Conservation (phyloP, 2,888 invertebrate genomes). For the Gari tellinella region DNA sequence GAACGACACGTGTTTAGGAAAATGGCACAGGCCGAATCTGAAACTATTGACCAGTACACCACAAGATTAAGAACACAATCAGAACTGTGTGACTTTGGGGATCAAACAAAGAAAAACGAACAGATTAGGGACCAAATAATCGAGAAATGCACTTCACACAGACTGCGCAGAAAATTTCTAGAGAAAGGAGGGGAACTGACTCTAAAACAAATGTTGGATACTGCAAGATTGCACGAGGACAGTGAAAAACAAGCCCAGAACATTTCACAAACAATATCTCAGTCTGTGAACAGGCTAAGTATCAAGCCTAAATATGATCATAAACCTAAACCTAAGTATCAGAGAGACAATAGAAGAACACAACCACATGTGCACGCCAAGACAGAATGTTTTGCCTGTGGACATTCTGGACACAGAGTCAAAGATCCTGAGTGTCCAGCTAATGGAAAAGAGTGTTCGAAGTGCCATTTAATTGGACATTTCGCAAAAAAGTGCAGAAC, state of each 20-base stretch:
- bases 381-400: slow-evolving; percentile 22
- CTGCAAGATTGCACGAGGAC: slow-evolving; percentile 1
- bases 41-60: no score
- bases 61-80: no score
- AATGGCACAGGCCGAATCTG: no score
- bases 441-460: slow-evolving; percentile 12
- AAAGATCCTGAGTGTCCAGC: slow-evolving; percentile 27
- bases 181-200: slow-evolving; percentile 8
- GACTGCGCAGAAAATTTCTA: slow-evolving; percentile 18
- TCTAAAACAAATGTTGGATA: slow-evolving; percentile 9
- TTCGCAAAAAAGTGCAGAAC: slow-evolving; percentile 14
- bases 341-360: no score
- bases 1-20: slow-evolving; percentile 37
- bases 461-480: slow-evolving; percentile 32
- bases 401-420: slow-evolving; percentile 7
- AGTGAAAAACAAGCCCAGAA: neutral
- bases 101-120: neutral
- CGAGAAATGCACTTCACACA: slow-evolving; percentile 1
- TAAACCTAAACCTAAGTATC: no score
- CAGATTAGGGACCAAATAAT: slow-evolving; percentile 12
- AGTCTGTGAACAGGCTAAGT: neutral
- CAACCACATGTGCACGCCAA: no score
- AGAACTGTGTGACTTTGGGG: no score
- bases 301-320: no score
- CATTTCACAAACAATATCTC: neutral